A percentile compares a stretch with the other conserved stretches of the same genome.
These are phyloP conservation scores for Drosophila tripunctata DNA, from an alignment of 2,888 invertebrate species.

Conservation along the genomic window DNA sequence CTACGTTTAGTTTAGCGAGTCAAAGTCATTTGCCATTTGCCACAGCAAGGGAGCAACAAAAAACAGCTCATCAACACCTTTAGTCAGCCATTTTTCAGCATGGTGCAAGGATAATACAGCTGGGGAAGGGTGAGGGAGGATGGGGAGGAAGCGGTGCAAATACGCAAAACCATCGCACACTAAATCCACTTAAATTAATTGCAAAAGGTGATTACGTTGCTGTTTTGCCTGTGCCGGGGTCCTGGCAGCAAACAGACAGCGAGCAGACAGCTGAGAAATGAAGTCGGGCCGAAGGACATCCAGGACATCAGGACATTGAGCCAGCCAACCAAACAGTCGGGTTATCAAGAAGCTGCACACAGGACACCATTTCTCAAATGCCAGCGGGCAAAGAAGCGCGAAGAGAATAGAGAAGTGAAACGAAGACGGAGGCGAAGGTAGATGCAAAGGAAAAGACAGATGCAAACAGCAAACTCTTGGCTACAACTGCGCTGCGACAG, in stretches of 20 bases:
- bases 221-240: slow-evolving; percentile 66
- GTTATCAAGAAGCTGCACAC: slow-evolving; percentile 73
- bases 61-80: slow-evolving; percentile 77
- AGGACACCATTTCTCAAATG: slow-evolving; percentile 55
- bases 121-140: slow-evolving; percentile 1
- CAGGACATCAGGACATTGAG: slow-evolving; percentile 1
- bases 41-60: slow-evolving; percentile 45
- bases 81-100: slow-evolving; percentile 71
- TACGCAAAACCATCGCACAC: slow-evolving; percentile 74
- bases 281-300: slow-evolving; percentile 39
- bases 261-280: slow-evolving; percentile 75
- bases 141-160: slow-evolving; percentile 34
- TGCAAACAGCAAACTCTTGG: slow-evolving; percentile 72
- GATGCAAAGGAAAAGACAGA: slow-evolving; percentile 28
- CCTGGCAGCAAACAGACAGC: slow-evolving; percentile 67
- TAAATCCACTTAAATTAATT: slow-evolving; percentile 83
- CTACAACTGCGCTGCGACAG: slow-evolving; percentile 41
- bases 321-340: slow-evolving; percentile 7
- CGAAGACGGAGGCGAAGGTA: slow-evolving; percentile 31
- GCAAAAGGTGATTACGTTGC: slow-evolving; percentile 83
- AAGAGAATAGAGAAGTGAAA: neutral
- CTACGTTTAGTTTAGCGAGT: slow-evolving; percentile 31
- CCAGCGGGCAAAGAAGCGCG: slow-evolving; percentile 28
- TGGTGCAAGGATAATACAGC: slow-evolving; percentile 35
- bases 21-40: slow-evolving; percentile 64